A percentile compares a stretch with the other conserved stretches of the same genome.
Conservation (phyloP, 2,113 vertebrate species). For the Ranitomeya imitator region DNA sequence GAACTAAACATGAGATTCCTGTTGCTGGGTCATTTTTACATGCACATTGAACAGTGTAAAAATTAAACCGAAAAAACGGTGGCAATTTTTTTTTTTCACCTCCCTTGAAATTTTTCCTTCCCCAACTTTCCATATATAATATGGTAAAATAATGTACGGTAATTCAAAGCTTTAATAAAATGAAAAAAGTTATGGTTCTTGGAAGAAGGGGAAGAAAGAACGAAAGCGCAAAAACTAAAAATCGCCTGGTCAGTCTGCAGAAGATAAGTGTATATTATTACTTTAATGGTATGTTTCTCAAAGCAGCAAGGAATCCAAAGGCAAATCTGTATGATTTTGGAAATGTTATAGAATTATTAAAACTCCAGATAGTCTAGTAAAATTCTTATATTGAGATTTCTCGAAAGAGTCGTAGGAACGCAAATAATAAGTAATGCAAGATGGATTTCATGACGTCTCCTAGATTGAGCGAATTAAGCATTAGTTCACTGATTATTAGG, state of each 20-base stretch:
- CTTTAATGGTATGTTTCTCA: not conserved
- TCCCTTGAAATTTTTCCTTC: no score
- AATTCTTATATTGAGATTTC: not conserved
- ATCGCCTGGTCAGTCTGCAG: not conserved
- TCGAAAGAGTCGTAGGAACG: not conserved
- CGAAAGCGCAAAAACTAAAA: no score
- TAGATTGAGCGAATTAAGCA: not conserved
- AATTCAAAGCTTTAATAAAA: no score
- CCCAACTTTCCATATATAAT: no score
- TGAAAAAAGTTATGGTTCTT: no score
- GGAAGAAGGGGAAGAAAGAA: no score
- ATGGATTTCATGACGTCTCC: not conserved
- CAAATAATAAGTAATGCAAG: not conserved
- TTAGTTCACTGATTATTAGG: not conserved
- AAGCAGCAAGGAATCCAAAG: not conserved
- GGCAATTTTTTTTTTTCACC: no score
- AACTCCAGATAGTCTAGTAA: not conserved
- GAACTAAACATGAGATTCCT: no score
- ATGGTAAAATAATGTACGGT: no score
- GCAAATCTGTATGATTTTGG: not conserved
- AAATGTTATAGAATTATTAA: not conserved
- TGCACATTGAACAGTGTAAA: no score
- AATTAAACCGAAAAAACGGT: no score
- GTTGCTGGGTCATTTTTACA: no score
- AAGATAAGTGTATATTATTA: conserved; percentile 15